A percentile compares a stretch with the other conserved stretches of the same genome.
Conservation (phyloP, 2,888 invertebrate species). For the Sesia apiformis region DNA sequence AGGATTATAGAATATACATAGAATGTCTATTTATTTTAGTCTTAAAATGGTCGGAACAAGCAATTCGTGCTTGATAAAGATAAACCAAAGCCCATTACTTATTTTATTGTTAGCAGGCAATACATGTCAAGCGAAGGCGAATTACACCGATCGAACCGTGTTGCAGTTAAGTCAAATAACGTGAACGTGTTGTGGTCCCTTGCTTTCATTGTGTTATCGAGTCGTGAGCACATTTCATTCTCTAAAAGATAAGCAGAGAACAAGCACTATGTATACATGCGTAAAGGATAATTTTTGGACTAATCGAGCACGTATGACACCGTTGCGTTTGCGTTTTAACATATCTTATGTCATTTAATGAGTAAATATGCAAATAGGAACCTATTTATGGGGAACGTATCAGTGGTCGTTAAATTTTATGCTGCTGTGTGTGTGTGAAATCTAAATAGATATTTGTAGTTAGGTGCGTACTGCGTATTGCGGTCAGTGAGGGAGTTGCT, state of each 20-base stretch:
- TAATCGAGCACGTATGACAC: no score
- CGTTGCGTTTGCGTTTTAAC: no score
- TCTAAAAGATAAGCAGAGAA: conserved; percentile 37
- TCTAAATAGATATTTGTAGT: conserved; percentile 30
- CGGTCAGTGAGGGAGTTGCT: conserved; percentile 10
- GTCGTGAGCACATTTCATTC: conserved; percentile 48
- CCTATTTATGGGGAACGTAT: conserved; percentile 7
- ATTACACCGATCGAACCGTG: conserved; percentile 26
- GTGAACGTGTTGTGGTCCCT: conserved; percentile 41
- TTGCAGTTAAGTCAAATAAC: conserved; percentile 37
- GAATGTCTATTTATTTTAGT: no score
- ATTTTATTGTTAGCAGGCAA: conserved; percentile 20
- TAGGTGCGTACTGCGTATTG: conserved; percentile 4
- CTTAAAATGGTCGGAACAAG: conserved; percentile 11
- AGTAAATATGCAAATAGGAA: conserved; percentile 10
- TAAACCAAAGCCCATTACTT: conserved; percentile 19
- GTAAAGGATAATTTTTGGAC: conserved; percentile 10
- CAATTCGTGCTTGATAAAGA: conserved; percentile 23
- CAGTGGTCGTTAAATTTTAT: conserved; percentile 10
- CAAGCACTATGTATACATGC: conserved; percentile 19
- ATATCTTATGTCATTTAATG: conserved; percentile 9
- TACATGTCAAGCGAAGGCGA: conserved; percentile 19
- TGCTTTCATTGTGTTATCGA: conserved; percentile 48
- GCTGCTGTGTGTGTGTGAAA: conserved; percentile 19
- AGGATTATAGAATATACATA: no score